phyloP scores from a whole-genome alignment of 2,797 vertebrate species.

The Amniataba percoides region DNA sequence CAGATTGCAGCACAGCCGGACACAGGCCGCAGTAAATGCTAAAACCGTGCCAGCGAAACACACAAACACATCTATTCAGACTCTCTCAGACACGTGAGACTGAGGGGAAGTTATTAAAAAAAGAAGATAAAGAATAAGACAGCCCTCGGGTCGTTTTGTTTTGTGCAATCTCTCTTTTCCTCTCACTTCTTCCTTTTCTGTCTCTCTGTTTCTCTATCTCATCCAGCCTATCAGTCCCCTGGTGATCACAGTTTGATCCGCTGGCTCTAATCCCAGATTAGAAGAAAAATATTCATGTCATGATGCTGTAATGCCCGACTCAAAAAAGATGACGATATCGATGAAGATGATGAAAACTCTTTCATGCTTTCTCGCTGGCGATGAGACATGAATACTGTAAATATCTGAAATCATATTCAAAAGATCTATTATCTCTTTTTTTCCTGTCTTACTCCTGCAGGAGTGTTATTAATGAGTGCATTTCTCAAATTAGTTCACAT shows the following conservation, averaged over 20 bases:
- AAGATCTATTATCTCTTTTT: slow-evolving; percentile 5
- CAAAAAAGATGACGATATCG: slow-evolving; percentile 17
- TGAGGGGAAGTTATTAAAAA: slow-evolving; percentile 1
- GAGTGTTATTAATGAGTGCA: background rate
- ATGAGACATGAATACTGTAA: background rate
- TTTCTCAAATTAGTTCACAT: slow-evolving; percentile 7
- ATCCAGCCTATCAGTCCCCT: slow-evolving; percentile 24
- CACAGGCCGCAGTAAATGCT: slow-evolving; percentile 20
- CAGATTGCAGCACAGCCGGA: slow-evolving; percentile 70
- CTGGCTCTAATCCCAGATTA: slow-evolving; percentile 70
- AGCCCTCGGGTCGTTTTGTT: background rate
- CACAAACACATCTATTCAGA: slow-evolving; percentile 6
- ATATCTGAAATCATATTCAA: background rate
- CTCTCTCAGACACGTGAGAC: background rate
- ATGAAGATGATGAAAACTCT: background rate
- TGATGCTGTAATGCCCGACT: slow-evolving; percentile 22
- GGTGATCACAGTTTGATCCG: slow-evolving; percentile 53
- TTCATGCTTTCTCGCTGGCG: background rate
- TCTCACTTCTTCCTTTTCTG: background rate
- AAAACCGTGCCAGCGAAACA: slow-evolving; percentile 49
- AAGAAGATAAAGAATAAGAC: background rate
- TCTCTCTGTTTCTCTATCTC: background rate
- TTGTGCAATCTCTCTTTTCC: background rate
- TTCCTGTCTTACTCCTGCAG: background rate
- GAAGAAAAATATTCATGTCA: slow-evolving; percentile 51